A percentile compares a stretch with the other conserved stretches of the same genome.
Conservation (phyloP, 2,797 vertebrate genomes). For the Poecilia gillii region DNA sequence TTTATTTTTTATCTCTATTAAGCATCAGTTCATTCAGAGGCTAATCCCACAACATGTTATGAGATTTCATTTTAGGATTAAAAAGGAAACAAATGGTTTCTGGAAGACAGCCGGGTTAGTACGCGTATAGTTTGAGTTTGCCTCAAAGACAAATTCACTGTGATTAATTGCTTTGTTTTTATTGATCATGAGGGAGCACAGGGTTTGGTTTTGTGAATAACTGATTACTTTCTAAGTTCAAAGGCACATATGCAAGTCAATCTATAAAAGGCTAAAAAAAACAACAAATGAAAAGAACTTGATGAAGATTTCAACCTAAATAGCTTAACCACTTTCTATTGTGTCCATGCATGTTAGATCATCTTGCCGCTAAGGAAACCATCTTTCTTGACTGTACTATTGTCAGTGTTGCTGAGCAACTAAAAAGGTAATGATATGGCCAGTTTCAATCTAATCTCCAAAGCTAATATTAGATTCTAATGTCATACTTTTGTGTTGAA, state of each 20-base stretch:
- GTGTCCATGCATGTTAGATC: not conserved
- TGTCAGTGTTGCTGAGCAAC: slow-evolving; percentile 1
- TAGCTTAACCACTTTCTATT: not conserved
- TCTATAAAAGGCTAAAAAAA: not conserved
- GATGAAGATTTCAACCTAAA: not conserved
- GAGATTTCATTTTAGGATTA: slow-evolving; percentile 3
- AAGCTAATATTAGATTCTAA: slow-evolving; percentile 1
- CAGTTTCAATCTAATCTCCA: slow-evolving; percentile 1
- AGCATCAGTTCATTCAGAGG: slow-evolving; percentile 2
- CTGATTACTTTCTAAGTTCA: not conserved
- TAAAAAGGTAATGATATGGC: not conserved
- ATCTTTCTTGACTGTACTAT: not conserved
- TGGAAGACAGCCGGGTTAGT: not conserved
- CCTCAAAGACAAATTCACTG: not conserved
- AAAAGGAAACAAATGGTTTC: not conserved
- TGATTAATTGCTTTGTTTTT: slow-evolving; percentile 5
- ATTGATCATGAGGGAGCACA: not conserved
- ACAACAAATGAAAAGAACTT: not conserved
- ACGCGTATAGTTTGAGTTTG: not conserved
- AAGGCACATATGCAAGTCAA: not conserved
- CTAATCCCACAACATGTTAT: slow-evolving; percentile 10
- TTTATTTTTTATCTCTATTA: not conserved
- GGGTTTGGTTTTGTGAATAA: slow-evolving; percentile 7
- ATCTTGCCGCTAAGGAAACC: not conserved
- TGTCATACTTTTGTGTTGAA: not conserved